Evolutionary conservation across 53 echinoderm and acorn worm genomes (phyloP), one percentile per base, ranked within the genome.

Genomic region (Temnopleurus reevesii): DNA sequence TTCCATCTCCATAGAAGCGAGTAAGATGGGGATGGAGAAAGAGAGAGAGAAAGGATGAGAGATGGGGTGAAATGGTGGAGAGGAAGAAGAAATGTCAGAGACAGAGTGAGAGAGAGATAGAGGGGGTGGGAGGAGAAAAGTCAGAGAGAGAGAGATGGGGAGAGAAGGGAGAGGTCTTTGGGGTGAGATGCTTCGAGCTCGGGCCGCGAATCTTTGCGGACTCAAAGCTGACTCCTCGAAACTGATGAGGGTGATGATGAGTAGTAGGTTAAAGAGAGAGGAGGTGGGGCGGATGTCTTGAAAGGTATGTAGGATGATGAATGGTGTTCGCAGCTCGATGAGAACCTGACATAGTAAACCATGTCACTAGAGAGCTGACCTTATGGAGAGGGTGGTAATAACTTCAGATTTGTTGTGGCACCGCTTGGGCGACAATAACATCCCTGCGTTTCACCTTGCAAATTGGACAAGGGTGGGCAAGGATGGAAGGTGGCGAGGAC

Each of bases 261-360:
- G 0, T 0, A 15, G 46, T 8, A 29, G 4, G 26, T 5, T 10
- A 18, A 23, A 35, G 55, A 17, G 33, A 31, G 55, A 49, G 49
- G 36, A 23, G 55, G 23, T 23, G 55, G 30, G 71, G 71, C 71
- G 45, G 83, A 23, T 21, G 38, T n/a, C 83, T 55, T 47, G 53
- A 46, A 5, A 30, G 83, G 83, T 56, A 33, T 83, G 30, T 83
- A 55, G 83, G 56, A 55, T 83, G 83, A 83, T 83, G 55, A 55
- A 83, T 83, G 57, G 18, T 55, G 54, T 83, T 83, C 57, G 83
- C 83, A 83, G 83, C 56, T 83, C 55, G 56, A 35, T n/a, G 35
- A 49, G 55, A 55, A 55, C 36, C 83, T 55, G 33, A 83, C 54
- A 83, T 55, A 55, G 35, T 83, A 81, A n/a, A 55, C 83, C 17